phyloP scores from a whole-genome alignment of 2,888 invertebrate species.

The Chymomyza fuscimana region DNA sequence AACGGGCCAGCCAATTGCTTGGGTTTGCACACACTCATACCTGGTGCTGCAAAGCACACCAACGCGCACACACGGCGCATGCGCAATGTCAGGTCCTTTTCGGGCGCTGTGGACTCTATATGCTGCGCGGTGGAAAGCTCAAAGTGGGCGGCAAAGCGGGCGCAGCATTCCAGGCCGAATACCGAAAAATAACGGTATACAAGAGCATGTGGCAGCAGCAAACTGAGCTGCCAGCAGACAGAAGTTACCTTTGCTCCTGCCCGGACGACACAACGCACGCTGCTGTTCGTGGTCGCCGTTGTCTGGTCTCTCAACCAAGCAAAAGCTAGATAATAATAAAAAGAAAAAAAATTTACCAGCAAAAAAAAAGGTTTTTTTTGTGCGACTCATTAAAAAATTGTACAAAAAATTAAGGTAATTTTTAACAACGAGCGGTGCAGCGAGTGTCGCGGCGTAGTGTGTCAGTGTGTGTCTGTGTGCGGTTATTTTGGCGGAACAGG shows the following conservation, averaged over 20 bases:
- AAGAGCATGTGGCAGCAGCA: slow-evolving; percentile 50
- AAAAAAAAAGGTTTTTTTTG: slow-evolving; percentile 20
- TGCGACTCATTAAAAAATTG: slow-evolving; percentile 22
- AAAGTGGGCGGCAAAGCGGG: neutral
- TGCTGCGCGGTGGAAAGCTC: neutral
- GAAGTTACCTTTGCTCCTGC: slow-evolving; percentile 81
- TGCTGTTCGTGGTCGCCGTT: slow-evolving; percentile 63
- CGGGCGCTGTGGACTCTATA: slow-evolving; percentile 7
- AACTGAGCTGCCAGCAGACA: slow-evolving; percentile 74
- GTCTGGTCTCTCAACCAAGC: slow-evolving; percentile 64
- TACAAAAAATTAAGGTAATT: slow-evolving; percentile 11
- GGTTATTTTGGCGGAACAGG: slow-evolving; percentile 10
- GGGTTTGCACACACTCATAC: slow-evolving; percentile 31
- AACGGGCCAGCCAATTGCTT: slow-evolving; percentile 61
- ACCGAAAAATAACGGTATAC: slow-evolving; percentile 66
- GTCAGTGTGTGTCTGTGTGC: slow-evolving; percentile 37
- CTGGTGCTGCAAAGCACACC: slow-evolving; percentile 9
- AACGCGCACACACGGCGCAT: slow-evolving; percentile 10
- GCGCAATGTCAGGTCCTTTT: slow-evolving; percentile 31
- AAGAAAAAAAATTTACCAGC: slow-evolving; percentile 14
- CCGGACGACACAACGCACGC: slow-evolving; percentile 80
- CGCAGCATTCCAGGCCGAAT: slow-evolving; percentile 70
- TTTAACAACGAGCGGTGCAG: slow-evolving; percentile 20
- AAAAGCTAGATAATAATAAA: slow-evolving; percentile 31
- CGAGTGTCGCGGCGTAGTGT: slow-evolving; percentile 36